Percentiles rank a stretch among this genome's conserved stretches.
These are phyloP conservation scores for Molanna angustata DNA, from an alignment of 2,888 invertebrate species.

Conservation along the genomic window DNA sequence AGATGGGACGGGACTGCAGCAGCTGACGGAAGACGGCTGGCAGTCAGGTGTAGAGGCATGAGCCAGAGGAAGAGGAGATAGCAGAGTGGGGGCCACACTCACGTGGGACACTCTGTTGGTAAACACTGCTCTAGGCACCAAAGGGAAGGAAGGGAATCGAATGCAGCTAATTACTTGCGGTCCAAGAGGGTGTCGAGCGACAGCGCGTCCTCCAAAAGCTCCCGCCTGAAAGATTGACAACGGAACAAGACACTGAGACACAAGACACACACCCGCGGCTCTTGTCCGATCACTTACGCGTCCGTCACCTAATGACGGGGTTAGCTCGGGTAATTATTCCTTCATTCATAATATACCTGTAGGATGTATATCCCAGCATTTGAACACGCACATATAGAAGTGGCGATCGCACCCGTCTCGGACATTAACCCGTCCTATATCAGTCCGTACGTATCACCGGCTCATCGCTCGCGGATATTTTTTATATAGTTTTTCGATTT, in stretches of 20 bases:
- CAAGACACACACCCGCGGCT: background rate
- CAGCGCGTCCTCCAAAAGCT: background rate
- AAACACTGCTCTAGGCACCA: background rate
- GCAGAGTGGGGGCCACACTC: background rate
- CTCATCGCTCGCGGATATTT: constrained; percentile 25
- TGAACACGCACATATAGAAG: constrained; percentile 56
- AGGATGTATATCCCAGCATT: constrained; percentile 68
- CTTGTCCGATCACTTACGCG: background rate
- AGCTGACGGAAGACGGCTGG: too few relatives aligned
- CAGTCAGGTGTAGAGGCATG: too few relatives aligned
- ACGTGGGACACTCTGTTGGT: background rate
- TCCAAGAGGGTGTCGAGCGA: background rate
- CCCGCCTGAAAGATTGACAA: too few relatives aligned
- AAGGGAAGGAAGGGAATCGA: too few relatives aligned
- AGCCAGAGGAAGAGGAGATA: background rate
- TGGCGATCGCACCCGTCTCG: constrained; percentile 28
- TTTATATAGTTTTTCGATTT: constrained; percentile 11
- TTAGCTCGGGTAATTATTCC: constrained; percentile 10
- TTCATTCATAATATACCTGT: constrained; percentile 47
- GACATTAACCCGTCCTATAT: constrained; percentile 20
- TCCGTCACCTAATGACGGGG: constrained; percentile 8
- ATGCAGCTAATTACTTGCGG: constrained; percentile 9
- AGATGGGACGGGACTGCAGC: too few relatives aligned
- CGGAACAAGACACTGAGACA: too few relatives aligned
- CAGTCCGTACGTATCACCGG: constrained; percentile 24